Conservation (phyloP, 2,113 vertebrate species). For the Peromyscus maniculatus region DNA sequence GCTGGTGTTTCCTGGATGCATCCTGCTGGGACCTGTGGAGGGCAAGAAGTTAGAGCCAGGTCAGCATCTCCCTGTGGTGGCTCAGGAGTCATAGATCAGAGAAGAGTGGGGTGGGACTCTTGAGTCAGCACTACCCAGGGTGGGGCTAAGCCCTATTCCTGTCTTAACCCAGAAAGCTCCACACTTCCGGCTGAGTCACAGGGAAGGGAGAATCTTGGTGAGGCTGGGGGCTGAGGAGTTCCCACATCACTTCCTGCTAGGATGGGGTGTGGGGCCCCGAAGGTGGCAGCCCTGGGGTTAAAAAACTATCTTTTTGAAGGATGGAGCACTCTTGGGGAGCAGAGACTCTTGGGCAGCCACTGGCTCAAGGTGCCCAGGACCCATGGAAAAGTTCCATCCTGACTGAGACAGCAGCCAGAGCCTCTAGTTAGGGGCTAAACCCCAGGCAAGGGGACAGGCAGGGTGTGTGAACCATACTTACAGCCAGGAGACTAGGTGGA, state of each 20-base stretch:
- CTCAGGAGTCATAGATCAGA: not conserved
- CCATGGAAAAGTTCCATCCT: not conserved
- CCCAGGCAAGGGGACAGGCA: not conserved
- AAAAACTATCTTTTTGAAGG: not conserved
- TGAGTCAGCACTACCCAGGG: conserved; percentile 70
- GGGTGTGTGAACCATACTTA: no score
- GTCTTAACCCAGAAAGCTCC: not conserved
- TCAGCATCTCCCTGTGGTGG: conserved; percentile 16
- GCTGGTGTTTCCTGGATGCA: not conserved
- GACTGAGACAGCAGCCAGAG: not conserved
- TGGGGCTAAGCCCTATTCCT: conserved; percentile 39
- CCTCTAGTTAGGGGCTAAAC: not conserved
- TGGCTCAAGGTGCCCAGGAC: not conserved
- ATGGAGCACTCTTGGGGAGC: no score
- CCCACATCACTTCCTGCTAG: conserved; percentile 62
- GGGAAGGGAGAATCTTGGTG: not conserved
- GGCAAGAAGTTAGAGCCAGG: conserved; percentile 21
- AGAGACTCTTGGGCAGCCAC: not conserved
- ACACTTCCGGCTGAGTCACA: conserved; percentile 74
- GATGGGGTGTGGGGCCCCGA: not conserved
- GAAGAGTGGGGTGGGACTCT: conserved; percentile 51
- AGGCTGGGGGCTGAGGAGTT: conserved; percentile 58
- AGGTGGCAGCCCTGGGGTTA: not conserved
- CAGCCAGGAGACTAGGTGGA: not conserved
- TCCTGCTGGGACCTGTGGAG: conserved; percentile 55